A percentile compares a stretch with the other conserved stretches of the same genome.
These are phyloP conservation scores for Salticus scenicus DNA, from an alignment of 2,888 invertebrate species.

Conservation along the genomic window DNA sequence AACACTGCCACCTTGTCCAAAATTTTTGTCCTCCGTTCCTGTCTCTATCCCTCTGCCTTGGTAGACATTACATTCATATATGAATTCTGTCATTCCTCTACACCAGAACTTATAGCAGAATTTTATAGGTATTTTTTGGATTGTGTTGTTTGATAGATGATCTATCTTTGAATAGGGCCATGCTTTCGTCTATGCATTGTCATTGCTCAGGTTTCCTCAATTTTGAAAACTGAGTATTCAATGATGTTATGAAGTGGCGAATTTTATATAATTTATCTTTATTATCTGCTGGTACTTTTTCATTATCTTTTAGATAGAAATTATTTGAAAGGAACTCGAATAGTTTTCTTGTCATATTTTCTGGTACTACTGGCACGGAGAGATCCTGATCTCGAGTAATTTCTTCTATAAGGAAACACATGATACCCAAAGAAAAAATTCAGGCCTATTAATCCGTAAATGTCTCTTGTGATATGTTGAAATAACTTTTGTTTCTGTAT, in stretches of 20 bases:
- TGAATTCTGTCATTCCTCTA: conserved; percentile 33
- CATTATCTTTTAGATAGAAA: conserved; percentile 9
- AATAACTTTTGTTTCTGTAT: conserved; percentile 3
- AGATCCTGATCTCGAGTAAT: conserved; percentile 16
- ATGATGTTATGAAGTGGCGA: neutral
- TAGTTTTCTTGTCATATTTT: neutral
- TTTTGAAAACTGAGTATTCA: conserved; percentile 20
- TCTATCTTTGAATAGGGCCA: conserved; percentile 30
- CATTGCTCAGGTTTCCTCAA: conserved; percentile 4
- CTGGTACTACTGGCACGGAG: neutral
- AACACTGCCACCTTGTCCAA: conserved; percentile 10
- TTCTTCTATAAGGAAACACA: neutral
- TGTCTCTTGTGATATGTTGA: conserved; percentile 4
- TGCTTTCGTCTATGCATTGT: conserved; percentile 34
- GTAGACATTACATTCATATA: conserved; percentile 44
- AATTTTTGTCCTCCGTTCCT: neutral
- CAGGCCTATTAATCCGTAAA: conserved; percentile 24
- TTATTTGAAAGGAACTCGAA: neutral
- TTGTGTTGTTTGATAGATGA: conserved; percentile 29
- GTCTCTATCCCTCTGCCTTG: conserved; percentile 24
- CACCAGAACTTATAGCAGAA: conserved; percentile 38
- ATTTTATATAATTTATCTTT: conserved; percentile 1
- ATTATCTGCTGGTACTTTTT: neutral
- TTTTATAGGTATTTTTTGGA: conserved; percentile 22
- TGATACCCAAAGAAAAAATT: conserved; percentile 10